A percentile compares a stretch with the other conserved stretches of the same genome.
Conservation (phyloP, 2,888 invertebrate species). For the Lapara coniferarum region DNA sequence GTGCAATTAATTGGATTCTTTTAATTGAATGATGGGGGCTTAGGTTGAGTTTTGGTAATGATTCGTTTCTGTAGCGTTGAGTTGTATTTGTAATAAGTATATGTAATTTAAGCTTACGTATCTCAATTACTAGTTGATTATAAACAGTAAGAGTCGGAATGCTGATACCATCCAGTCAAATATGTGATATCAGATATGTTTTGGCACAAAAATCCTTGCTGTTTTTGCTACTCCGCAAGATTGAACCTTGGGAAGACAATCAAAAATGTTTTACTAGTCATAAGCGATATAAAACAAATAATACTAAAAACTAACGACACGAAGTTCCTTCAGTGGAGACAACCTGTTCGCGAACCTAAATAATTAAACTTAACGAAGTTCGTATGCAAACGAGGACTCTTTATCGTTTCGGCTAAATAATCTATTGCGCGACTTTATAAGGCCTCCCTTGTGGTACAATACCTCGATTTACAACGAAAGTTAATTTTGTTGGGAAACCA, state of each 20-base stretch:
- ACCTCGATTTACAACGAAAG: conserved; percentile 47
- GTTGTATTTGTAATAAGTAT: no score
- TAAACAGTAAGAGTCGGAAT: no score
- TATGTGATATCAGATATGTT: no score
- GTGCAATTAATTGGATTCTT: conserved; percentile 18
- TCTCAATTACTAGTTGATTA: no score
- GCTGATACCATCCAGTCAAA: no score
- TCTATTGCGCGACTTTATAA: conserved; percentile 62
- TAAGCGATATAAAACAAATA: neutral
- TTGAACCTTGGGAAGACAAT: no score
- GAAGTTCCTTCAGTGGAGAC: neutral
- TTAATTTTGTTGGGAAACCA: conserved; percentile 50
- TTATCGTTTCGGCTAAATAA: conserved; percentile 67
- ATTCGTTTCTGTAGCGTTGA: no score
- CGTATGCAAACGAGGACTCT: conserved; percentile 63
- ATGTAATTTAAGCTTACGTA: no score
- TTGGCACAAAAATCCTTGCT: no score
- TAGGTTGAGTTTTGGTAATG: neutral
- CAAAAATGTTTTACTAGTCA: neutral
- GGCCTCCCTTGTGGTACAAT: conserved; percentile 47
- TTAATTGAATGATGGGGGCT: neutral
- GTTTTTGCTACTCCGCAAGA: no score
- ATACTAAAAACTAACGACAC: neutral
- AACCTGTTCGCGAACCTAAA: conserved; percentile 45
- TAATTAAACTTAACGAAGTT: conserved; percentile 69